These are phyloP conservation scores for Excalfactoria chinensis DNA, from an alignment of 2,113 vertebrate genomes.

Conservation along the genomic window DNA sequence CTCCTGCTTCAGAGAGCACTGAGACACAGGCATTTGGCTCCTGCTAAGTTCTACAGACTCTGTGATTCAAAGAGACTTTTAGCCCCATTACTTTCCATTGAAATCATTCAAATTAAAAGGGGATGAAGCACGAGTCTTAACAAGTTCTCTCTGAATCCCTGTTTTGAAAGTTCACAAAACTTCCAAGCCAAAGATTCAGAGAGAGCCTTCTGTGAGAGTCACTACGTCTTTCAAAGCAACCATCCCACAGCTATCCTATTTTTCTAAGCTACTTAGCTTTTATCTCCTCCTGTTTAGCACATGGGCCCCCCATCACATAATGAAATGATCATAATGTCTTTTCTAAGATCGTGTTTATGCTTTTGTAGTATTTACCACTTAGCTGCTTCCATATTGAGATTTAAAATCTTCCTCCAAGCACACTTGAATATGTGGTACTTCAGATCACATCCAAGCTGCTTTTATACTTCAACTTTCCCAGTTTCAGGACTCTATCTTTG, in stretches of 20 bases:
- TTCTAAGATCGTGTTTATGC: not conserved
- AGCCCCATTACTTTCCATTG: not conserved
- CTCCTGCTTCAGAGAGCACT: not conserved
- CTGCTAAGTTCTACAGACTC: not conserved
- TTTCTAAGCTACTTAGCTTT: not conserved
- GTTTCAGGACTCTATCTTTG: not conserved
- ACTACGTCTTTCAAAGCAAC: not conserved
- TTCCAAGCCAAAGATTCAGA: not conserved
- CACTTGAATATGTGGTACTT: not conserved
- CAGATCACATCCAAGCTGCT: not conserved
- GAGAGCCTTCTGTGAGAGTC: not conserved
- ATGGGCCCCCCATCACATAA: not conserved
- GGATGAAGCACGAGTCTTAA: not conserved
- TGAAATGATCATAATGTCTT: not conserved
- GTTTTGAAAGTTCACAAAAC: not conserved
- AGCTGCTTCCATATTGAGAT: not conserved
- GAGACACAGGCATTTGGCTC: not conserved
- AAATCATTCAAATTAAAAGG: not conserved
- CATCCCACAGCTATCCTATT: not conserved
- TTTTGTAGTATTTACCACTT: slow-evolving; percentile 9
- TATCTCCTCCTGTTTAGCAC: not conserved
- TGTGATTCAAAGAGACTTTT: not conserved
- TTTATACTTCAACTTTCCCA: slow-evolving; percentile 3
- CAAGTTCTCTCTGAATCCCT: not conserved
- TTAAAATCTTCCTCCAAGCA: slow-evolving; percentile 17